Evolutionary conservation across 2,113 vertebrate species (phyloP).

Genomic region (Limanda limanda): DNA sequence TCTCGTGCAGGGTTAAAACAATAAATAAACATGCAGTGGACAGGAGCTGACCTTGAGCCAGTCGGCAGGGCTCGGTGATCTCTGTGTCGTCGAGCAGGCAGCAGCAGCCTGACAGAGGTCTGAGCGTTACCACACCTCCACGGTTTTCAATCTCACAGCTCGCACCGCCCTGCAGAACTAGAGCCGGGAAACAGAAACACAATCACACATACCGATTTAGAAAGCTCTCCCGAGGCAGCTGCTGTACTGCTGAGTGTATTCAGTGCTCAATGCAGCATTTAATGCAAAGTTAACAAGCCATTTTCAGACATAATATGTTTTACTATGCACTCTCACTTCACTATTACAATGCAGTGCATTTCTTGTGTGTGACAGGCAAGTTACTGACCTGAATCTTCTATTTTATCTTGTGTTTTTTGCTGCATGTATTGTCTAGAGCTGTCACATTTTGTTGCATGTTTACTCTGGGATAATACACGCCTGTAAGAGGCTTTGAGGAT

Average conservation of each 20-base stretch:
- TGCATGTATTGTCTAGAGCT: slow-evolving; percentile 15
- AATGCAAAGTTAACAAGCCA: slow-evolving; percentile 10
- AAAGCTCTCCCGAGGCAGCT: slow-evolving; percentile 18
- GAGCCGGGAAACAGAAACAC: slow-evolving; percentile 30
- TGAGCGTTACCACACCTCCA: slow-evolving; percentile 88
- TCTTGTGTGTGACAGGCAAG: not conserved
- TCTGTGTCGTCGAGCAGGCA: slow-evolving; percentile 90
- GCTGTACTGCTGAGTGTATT: slow-evolving; percentile 7
- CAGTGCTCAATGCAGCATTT: slow-evolving; percentile 10
- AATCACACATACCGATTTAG: slow-evolving; percentile 30
- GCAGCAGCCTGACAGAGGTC: slow-evolving; percentile 80
- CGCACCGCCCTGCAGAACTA: slow-evolving; percentile 89
- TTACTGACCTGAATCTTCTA: not conserved
- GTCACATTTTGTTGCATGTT: not conserved
- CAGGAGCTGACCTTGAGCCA: slow-evolving; percentile 89
- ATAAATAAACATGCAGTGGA: not conserved
- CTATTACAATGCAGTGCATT: not conserved
- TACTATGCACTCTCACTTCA: not conserved
- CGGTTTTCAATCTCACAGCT: slow-evolving; percentile 90
- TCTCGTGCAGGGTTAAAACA: too few relatives aligned
- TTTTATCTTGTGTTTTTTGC: not conserved
- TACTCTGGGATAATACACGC: not conserved
- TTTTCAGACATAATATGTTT: slow-evolving; percentile 8
- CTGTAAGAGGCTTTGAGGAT: slow-evolving; percentile 8
- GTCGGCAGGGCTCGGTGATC: slow-evolving; percentile 86